Base-by-base conservation (phyloP, 2,113 vertebrate species). In the Chaenocephalus aceratus region DNA sequence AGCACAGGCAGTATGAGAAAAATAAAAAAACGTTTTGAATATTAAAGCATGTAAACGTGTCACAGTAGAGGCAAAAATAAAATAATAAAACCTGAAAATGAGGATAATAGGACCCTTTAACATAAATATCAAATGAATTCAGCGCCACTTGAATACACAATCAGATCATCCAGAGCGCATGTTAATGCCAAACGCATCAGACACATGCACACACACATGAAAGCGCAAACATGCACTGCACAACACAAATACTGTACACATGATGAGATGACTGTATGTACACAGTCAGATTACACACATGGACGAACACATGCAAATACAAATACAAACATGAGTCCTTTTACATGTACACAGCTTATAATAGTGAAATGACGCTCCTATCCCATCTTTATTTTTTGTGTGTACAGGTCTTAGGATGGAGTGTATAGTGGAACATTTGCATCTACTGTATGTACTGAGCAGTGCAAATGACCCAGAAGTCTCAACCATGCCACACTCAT, bases 261-360 rank as follows among this genome's bases (percentile, higher is more conserved):
- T 0, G 3, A 9, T 59, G n/a, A 56, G 23, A 18, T 36, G 1
- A 10, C 12, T 12, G 13, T 2, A 6, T 23, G 16, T 21, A 36
- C 72, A 54, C 34, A 45, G 1, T 13, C 46, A 44, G 14, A 49
- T 49, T n/a, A 64, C 15, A 58, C 58, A 64, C 52, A 30, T n/a
- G 41, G 48, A 61, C 10, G 13, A 3, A 60, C 56, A 30, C 64
- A 63, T 34, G 34, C 52, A 53, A 49, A 75, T 4, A 18, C 3
- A 48, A 51, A 18, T 45, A 57, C 41, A 48, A 51, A 18, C 53
- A 41, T n/a, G 36, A 78, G 51, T 75, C 72, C 56, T 57, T 10
- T 63, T 64, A 64, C 81, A 83, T 79, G 74, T 75, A 59, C 30
- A 0, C 23, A 53, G 62, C 54, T 62, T 53, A 45, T 72, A n/a